Conservation (phyloP, 2,113 vertebrate genomes). For the Motacilla alba region DNA sequence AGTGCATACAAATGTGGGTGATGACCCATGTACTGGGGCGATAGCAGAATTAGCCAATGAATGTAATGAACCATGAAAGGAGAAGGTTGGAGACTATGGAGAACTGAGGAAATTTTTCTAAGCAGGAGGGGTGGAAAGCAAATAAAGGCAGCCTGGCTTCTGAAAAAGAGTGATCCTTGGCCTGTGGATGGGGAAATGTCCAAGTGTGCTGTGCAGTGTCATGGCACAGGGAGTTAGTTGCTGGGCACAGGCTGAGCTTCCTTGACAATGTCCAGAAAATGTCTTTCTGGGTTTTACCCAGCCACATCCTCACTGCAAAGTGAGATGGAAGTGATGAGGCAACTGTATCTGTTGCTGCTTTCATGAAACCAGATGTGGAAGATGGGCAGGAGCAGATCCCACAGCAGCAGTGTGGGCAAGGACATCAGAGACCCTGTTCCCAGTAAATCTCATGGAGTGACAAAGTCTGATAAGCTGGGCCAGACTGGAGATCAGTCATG, state of each 20-base stretch:
- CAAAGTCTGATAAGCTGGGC: neutral
- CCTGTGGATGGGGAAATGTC: rapidly evolving
- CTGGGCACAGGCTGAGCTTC: neutral
- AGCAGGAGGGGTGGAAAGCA: neutral
- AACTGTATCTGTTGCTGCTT: neutral
- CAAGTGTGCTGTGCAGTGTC: neutral
- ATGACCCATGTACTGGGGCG: neutral
- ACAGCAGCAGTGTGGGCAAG: neutral
- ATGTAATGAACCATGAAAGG: constrained; percentile 1
- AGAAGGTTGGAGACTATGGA: neutral
- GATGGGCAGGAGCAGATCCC: neutral
- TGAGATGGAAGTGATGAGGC: neutral
- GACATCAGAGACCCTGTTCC: neutral
- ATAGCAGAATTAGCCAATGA: neutral
- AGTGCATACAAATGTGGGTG: neutral
- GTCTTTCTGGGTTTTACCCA: neutral
- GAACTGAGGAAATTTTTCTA: neutral
- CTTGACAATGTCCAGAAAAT: neutral
- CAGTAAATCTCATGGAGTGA: neutral
- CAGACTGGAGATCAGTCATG: neutral
- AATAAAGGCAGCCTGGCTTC: neutral
- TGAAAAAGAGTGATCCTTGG: neutral
- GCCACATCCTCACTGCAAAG: neutral
- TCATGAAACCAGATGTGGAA: neutral
- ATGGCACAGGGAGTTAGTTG: neutral